A percentile compares a stretch with the other conserved stretches of the same genome.
Conservation (phyloP, 2,888 invertebrate species). For the Caenorhabditis sp. region DNA sequence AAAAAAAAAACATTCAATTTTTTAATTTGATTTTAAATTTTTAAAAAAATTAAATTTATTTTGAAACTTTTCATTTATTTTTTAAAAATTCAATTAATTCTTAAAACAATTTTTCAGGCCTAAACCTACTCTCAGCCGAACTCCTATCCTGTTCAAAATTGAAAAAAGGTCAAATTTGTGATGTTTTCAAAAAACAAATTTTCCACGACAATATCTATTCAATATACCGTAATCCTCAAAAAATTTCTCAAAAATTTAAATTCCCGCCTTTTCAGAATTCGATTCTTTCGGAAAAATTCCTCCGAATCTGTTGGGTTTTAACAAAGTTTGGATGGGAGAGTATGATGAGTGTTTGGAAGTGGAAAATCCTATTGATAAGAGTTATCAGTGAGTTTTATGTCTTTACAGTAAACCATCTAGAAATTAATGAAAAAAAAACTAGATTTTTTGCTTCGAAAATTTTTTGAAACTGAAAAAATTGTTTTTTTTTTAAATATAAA, state of each 20-base stretch:
- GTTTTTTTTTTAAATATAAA: too few relatives aligned
- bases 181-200: conserved; percentile 31
- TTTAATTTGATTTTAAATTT: too few relatives aligned
- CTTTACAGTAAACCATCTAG: too few relatives aligned
- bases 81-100: too few relatives aligned
- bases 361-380: conserved; percentile 28
- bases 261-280: conserved; percentile 37
- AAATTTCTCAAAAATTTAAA: too few relatives aligned
- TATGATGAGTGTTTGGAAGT: conserved; percentile 55
- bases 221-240: conserved; percentile 52
- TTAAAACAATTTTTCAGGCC: conserved; percentile 7
- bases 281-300: conserved; percentile 60
- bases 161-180: conserved; percentile 20
- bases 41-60: too few relatives aligned
- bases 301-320: conserved; percentile 43
- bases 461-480: background rate
- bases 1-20: too few relatives aligned
- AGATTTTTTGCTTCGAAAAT: background rate
- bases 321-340: conserved; percentile 61
- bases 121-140: conserved; percentile 26
- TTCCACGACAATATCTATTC: conserved; percentile 44
- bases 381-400: conserved; percentile 36
- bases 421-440: conserved; percentile 3
- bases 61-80: too few relatives aligned
- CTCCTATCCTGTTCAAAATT: conserved; percentile 23